Evolutionary conservation across 2,888 invertebrate genomes (phyloP), one percentile per base, ranked within the genome.

Genomic region (Sarcophaga caerulescens): DNA sequence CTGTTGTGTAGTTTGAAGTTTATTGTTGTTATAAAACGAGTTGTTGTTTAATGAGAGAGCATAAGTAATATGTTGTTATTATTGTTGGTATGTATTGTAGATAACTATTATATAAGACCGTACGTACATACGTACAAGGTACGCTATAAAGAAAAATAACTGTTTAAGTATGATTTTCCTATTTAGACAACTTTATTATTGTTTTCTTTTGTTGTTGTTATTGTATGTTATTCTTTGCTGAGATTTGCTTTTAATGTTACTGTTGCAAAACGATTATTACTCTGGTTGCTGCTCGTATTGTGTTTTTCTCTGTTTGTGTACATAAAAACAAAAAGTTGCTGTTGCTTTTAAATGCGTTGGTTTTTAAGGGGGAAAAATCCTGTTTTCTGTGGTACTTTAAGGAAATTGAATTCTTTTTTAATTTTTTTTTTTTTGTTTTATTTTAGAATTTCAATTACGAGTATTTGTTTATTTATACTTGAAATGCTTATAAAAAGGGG

Each of bases 131-230:
- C 25, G 25, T 25, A n/a, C n/a, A 35, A 2, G 35, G 35, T 35
- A 10, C 10, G 10, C 35, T 35, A 35, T 35, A 35, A 35, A 35
- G 35, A 35, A 35, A 35, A 25, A 4, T 4, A 25, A 25, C 25
- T 35, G 10, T 35, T 35, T 35, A 35, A 59, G 17, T 59, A 69
- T 45, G 69, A 76, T 77, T 59, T 77, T 23, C 25, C 17, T 60
- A 83, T 77, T 69, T 73, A 75, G 79, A 85, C 85, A 82, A 76
- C 82, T 76, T 82, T 79, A 82, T 82, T 85, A 75, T 81, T 81
- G 47, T n/a, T 71, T 35, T 45, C 25, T 45, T 10, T 66, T 65
- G 19, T 14, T n/a, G 68, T 69, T 68, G 35, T 81, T 77, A n/a
- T 66, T 65, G 8, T 57, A 23, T 21, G n/a, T 63, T 74, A 75